phyloP scores from a whole-genome alignment of 2,888 invertebrate genomes.

The Drosophila ezoana region DNA sequence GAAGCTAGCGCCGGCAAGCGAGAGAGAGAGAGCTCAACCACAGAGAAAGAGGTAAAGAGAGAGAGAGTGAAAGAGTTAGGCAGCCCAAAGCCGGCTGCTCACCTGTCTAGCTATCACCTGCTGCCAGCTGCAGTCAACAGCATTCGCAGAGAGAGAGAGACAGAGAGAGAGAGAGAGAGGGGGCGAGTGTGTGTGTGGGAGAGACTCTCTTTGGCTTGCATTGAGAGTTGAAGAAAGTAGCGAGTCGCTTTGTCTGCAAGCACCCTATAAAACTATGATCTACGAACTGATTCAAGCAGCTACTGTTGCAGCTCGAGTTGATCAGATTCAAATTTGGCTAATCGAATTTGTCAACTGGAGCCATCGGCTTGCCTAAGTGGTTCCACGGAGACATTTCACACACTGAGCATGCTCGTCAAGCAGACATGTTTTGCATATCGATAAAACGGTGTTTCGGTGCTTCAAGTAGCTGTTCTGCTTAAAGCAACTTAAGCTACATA shows the following conservation, averaged over 20 bases:
- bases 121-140: slow-evolving; percentile 13
- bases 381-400: slow-evolving; percentile 9
- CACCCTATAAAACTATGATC: slow-evolving; percentile 18
- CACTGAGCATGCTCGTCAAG: neutral
- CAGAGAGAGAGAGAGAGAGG: neutral
- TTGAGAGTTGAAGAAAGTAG: slow-evolving; percentile 40
- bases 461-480: neutral
- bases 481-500: neutral
- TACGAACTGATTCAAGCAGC: slow-evolving; percentile 8
- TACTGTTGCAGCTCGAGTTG: slow-evolving; percentile 19
- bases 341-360: slow-evolving; percentile 6
- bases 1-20: slow-evolving; percentile 22
- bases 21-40: slow-evolving; percentile 9
- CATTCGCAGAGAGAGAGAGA: neutral
- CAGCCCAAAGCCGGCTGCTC: slow-evolving; percentile 17
- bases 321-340: neutral
- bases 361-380: slow-evolving; percentile 2
- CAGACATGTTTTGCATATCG: neutral
- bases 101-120: neutral
- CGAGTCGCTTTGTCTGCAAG: slow-evolving; percentile 6
- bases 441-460: neutral
- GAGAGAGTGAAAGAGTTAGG: neutral
- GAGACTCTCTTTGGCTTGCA: slow-evolving; percentile 14
- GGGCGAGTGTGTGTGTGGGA: neutral
- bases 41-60: slow-evolving; percentile 5